Evolutionary conservation across 2,113 vertebrate species (phyloP).

Genomic region (Mastomys coucha): DNA sequence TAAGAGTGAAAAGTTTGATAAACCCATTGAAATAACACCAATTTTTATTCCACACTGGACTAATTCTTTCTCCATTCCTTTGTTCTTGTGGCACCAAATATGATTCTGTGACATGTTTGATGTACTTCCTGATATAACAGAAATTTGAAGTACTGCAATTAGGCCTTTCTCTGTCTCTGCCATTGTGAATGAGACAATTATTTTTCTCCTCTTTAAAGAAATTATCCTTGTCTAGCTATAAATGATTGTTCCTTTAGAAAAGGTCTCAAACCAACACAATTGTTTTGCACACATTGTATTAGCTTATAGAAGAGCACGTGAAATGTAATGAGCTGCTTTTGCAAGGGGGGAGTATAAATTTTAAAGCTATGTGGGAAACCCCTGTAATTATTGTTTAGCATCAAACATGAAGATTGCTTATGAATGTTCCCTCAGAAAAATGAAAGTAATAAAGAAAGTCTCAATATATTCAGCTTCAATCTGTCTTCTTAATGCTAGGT

Average conservation of each 20-base stretch:
- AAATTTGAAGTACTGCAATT: background rate
- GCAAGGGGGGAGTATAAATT: background rate
- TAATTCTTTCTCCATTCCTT: background rate
- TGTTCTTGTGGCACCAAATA: background rate
- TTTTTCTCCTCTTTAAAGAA: background rate
- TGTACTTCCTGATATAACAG: background rate
- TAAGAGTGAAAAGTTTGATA: background rate
- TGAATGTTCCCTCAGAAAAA: background rate
- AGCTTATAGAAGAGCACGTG: background rate
- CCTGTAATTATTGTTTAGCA: background rate
- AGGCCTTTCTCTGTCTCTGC: background rate
- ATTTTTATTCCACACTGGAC: background rate
- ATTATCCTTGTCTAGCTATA: background rate
- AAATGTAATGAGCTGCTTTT: background rate
- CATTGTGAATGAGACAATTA: background rate
- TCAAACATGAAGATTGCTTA: background rate
- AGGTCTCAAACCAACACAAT: background rate
- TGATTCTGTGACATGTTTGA: background rate
- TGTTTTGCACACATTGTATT: background rate
- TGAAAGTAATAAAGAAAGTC: background rate
- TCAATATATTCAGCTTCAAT: background rate
- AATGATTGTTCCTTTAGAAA: slow-evolving; percentile 17
- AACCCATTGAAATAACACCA: background rate
- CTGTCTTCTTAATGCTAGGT: background rate
- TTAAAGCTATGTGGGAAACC: background rate